Base-by-base conservation (phyloP, 2,797 vertebrate genomes). In the Aplochiton taeniatus region DNA sequence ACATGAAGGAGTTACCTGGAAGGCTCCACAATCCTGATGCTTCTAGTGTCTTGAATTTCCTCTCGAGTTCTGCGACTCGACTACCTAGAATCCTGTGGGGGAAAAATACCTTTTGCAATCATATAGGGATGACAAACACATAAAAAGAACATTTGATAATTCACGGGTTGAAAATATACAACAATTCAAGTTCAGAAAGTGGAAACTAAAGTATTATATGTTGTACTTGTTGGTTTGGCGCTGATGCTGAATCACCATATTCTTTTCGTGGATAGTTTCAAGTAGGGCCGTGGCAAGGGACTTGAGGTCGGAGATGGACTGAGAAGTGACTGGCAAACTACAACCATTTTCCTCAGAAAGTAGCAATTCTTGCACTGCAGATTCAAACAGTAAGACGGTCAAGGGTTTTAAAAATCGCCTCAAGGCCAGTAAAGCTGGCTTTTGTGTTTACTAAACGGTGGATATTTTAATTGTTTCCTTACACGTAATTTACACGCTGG, bases 181-280 rank as follows among this genome's bases (percentile, higher is more conserved):
- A 13, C 31, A 3, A 31, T 31, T 6, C 3, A 31, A 31, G 31
- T 31, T 31, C 31, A 31, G 31, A 31, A 31, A 31, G 31, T 31
- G 31, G 31, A 3, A 31, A 16, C 13, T 44, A 31, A 48, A 55
- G 31, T 18, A 31, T 20, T 42, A 53, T 8, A 8, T 13, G 11
- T 20, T 86, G 60, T 93, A 98, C 98, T 96, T 98, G 93, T 96
- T 99, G 78, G 96, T 98, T 85, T 99, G 96, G 1, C 97, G 93
- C 75, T 99, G 98, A 87, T 99, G 98, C 85, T 98, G 97, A 82
- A 99, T 93, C 78, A 98, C 93, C 94, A 99, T 96, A 87, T 98
- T 99, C 86, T 99, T 99, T 88, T 99, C 98, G 0, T 99, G 97
- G 82, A 99, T 98, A 0, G 96, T 98, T 87, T 99, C 97, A 81